These are phyloP conservation scores for Heterotis niloticus DNA, from an alignment of 2,113 vertebrate genomes.

Conservation along the genomic window DNA sequence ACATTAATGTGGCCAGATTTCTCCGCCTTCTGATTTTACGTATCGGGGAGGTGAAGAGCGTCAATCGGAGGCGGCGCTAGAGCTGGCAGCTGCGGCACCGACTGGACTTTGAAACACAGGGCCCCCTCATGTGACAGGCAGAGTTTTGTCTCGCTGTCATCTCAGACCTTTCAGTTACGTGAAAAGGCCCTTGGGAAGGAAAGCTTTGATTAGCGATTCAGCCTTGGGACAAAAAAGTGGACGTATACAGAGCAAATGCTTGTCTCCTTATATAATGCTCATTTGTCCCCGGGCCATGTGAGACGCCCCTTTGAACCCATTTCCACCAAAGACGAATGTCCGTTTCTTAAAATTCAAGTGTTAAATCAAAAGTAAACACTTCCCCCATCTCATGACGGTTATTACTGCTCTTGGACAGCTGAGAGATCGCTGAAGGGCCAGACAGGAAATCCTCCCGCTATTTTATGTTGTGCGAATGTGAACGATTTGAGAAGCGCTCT, in stretches of 20 bases:
- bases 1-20: slow-evolving; percentile 29
- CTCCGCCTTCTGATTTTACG: slow-evolving; percentile 8
- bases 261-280: slow-evolving; percentile 40
- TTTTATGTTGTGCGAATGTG: neutral
- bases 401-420: slow-evolving; percentile 1
- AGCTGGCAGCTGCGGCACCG: slow-evolving; percentile 49
- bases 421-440: slow-evolving; percentile 1
- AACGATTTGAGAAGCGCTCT: slow-evolving; percentile 13
- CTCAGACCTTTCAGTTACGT: slow-evolving; percentile 28
- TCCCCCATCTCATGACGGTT: slow-evolving; percentile 12
- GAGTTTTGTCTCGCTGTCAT: slow-evolving; percentile 49
- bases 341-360: slow-evolving; percentile 23
- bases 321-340: slow-evolving; percentile 10
- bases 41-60: slow-evolving; percentile 8
- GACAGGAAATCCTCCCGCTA: slow-evolving; percentile 1
- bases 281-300: slow-evolving; percentile 32
- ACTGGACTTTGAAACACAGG: slow-evolving; percentile 37
- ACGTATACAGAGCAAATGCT: slow-evolving; percentile 37
- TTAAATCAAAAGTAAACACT: slow-evolving; percentile 16
- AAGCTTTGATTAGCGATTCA: slow-evolving; percentile 51
- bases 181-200: slow-evolving; percentile 43
- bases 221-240: slow-evolving; percentile 32
- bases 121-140: slow-evolving; percentile 52
- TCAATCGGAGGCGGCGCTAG: slow-evolving; percentile 32
- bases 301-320: slow-evolving; percentile 15